These are phyloP conservation scores for Xestobium rufovillosum DNA, from an alignment of 2,888 invertebrate genomes.

Conservation along the genomic window DNA sequence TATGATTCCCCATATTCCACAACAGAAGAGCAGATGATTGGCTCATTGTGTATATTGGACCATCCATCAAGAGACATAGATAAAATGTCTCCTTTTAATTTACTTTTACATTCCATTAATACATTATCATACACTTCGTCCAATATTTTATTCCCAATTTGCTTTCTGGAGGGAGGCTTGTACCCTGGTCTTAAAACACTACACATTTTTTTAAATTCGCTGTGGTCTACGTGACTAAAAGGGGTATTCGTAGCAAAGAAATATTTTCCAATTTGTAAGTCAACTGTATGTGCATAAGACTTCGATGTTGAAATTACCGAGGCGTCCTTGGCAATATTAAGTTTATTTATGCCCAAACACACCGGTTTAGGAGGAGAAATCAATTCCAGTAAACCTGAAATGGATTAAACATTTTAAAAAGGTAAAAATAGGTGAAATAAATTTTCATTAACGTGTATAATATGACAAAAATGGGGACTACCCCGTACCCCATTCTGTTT, in stretches of 20 bases:
- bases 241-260: constrained; percentile 9
- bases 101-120: constrained; percentile 8
- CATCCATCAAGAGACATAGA: constrained; percentile 10
- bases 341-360: no score
- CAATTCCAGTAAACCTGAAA: no score
- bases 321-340: no score
- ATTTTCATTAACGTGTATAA: no score
- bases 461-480: no score
- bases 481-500: no score
- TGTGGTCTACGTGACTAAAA: constrained; percentile 7
- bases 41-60: constrained; percentile 11
- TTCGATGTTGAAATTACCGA: constrained; percentile 7
- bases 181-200: constrained; percentile 6
- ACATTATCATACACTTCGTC: constrained; percentile 7
- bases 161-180: constrained; percentile 6
- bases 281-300: constrained; percentile 3
- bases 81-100: constrained; percentile 6
- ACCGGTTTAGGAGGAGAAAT: no score
- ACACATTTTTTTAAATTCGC: constrained; percentile 11
- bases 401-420: no score
- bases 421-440: no score
- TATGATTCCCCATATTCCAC: constrained; percentile 6
- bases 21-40: constrained; percentile 7
- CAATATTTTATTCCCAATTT: constrained; percentile 10
- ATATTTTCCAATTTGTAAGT: constrained; percentile 5